These are phyloP conservation scores for Agrilus planipennis DNA, from an alignment of 1,140 invertebrate species.

Conservation along the genomic window DNA sequence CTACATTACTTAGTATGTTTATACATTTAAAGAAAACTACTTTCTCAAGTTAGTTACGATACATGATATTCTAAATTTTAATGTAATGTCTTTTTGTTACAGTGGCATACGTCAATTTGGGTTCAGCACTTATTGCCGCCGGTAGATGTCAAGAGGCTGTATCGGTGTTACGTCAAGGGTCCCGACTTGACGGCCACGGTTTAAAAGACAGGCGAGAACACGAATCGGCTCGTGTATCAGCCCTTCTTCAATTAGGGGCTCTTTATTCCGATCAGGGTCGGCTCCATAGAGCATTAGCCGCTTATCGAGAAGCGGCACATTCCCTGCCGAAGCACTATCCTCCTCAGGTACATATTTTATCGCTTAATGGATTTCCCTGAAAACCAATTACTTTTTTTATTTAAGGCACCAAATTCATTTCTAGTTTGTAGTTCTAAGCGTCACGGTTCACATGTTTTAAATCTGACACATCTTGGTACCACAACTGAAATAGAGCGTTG, in stretches of 20 bases:
- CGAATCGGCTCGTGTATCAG: slow-evolving; percentile 79
- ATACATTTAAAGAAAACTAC: too few species aligned
- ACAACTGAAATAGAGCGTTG: too few species aligned
- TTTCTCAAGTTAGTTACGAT: too few species aligned
- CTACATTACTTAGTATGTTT: too few species aligned
- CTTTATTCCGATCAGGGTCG: slow-evolving; percentile 79
- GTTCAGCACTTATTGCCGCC: slow-evolving; percentile 70
- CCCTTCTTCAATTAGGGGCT: slow-evolving; percentile 80
- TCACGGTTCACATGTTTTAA: too few species aligned
- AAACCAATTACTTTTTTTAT: too few species aligned
- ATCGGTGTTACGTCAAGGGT: slow-evolving; percentile 67
- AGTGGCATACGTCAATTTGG: slow-evolving; percentile 94
- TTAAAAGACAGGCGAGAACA: slow-evolving; percentile 84
- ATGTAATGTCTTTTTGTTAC: slow-evolving; percentile 33
- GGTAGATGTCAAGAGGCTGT: slow-evolving; percentile 75
- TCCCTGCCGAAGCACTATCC: slow-evolving; percentile 70
- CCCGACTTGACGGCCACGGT: slow-evolving; percentile 70
- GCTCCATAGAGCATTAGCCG: slow-evolving; percentile 72
- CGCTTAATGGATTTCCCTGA: too few species aligned
- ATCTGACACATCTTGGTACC: too few species aligned
- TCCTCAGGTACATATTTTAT: slow-evolving; percentile 63
- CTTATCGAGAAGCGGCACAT: slow-evolving; percentile 76
- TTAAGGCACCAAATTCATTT: too few species aligned
- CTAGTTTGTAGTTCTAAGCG: too few species aligned
- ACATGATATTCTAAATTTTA: too few species aligned